phyloP scores from a whole-genome alignment of 35 echinoderm and acorn worm species.

The Ophiothrix spiculata region DNA sequence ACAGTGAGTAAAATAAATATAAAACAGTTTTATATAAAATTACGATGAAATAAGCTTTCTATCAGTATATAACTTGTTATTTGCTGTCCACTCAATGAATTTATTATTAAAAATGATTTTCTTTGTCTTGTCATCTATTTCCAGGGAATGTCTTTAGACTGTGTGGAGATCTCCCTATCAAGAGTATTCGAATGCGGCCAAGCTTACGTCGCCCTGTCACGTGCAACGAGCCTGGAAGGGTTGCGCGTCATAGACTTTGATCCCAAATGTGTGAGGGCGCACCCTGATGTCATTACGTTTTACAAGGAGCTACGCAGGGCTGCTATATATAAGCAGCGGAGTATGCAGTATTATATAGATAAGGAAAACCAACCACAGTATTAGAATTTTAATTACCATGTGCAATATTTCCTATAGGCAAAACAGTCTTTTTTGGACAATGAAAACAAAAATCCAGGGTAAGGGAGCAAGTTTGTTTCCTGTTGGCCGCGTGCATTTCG shows the following conservation, averaged over 20 bases:
- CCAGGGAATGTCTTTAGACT: slow-evolving; percentile 98
- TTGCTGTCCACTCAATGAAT: slow-evolving; percentile 1
- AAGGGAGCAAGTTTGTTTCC: too few species aligned
- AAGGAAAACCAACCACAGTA: background rate
- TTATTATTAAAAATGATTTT: background rate
- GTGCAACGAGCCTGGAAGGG: slow-evolving; percentile 83
- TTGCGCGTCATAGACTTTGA: slow-evolving; percentile 92
- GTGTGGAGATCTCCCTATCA: slow-evolving; percentile 94
- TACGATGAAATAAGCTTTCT: too few species aligned
- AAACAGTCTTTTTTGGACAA: too few species aligned
- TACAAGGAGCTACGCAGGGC: slow-evolving; percentile 56
- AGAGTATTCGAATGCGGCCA: slow-evolving; percentile 96
- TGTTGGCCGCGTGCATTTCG: too few species aligned
- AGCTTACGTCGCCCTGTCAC: slow-evolving; percentile 89
- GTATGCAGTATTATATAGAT: slow-evolving; percentile 20
- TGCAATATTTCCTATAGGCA: too few species aligned
- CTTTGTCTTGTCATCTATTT: slow-evolving; percentile 4
- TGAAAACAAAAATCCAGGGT: too few species aligned
- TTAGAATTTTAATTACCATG: too few species aligned
- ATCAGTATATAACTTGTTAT: too few species aligned
- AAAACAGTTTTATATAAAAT: too few species aligned
- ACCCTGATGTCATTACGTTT: slow-evolving; percentile 84
- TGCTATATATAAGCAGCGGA: slow-evolving; percentile 30
- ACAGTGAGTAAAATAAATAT: too few species aligned
- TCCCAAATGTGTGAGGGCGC: slow-evolving; percentile 77